A percentile compares a stretch with the other conserved stretches of the same genome.
Evolutionary conservation across 2,888 invertebrate species (phyloP).

Genomic region (Phaonia tiefii): DNA sequence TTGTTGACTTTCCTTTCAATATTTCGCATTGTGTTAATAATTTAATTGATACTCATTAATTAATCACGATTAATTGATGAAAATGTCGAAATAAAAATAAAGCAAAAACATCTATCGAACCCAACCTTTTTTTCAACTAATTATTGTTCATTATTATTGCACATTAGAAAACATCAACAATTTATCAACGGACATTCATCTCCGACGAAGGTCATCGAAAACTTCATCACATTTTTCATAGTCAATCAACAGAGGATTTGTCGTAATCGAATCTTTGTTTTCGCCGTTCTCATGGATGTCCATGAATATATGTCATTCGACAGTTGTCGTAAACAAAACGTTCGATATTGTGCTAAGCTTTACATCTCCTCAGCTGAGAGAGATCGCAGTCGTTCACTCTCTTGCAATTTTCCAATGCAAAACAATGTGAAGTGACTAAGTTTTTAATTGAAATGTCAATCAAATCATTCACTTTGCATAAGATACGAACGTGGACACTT

Average conservation of each 20-base stretch:
- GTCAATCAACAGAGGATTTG: conserved; percentile 59
- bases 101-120: conserved; percentile 37
- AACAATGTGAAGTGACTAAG: conserved; percentile 72
- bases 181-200: conserved; percentile 64
- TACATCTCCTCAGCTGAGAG: background rate
- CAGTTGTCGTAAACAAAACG: conserved; percentile 38
- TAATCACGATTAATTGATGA: conserved; percentile 65
- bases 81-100: conserved; percentile 46
- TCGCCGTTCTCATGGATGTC: conserved; percentile 46
- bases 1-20: conserved; percentile 20
- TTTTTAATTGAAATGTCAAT: conserved; percentile 78
- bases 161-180: conserved; percentile 19
- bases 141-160: conserved; percentile 52
- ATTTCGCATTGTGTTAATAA: conserved; percentile 45
- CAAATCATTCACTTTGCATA: conserved; percentile 63
- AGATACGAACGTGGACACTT: background rate
- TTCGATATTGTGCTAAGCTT: conserved; percentile 21
- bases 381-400: background rate
- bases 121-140: conserved; percentile 56
- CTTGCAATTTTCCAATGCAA: conserved; percentile 11
- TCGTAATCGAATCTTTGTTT: conserved; percentile 13
- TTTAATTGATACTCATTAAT: conserved; percentile 66
- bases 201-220: conserved; percentile 56
- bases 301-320: background rate
- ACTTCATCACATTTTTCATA: conserved; percentile 62